phyloP scores from a whole-genome alignment of 2,113 vertebrate species.

The Pseudonaja textilis region DNA sequence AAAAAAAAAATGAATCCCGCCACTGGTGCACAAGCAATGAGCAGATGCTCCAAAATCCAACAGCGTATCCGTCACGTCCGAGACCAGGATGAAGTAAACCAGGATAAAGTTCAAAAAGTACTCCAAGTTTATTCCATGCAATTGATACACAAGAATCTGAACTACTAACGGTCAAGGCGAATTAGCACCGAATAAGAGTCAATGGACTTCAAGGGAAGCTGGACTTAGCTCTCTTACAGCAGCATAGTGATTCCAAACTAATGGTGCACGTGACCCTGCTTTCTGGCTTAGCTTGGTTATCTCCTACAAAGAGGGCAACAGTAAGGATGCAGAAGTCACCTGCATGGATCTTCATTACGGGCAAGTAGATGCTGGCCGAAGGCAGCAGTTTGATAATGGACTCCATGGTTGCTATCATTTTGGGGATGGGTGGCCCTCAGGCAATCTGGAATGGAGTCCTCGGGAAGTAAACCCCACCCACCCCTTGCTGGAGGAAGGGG shows the following conservation, averaged over 20 bases:
- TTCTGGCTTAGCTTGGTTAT: background rate
- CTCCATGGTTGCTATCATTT: background rate
- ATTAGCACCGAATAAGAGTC: background rate
- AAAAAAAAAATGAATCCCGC: too few relatives aligned
- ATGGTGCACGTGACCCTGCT: background rate
- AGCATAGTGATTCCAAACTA: background rate
- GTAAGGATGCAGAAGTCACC: background rate
- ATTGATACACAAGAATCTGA: background rate
- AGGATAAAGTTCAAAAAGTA: background rate
- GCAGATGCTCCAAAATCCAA: too few relatives aligned
- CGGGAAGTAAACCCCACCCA: accelerated
- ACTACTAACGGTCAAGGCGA: background rate
- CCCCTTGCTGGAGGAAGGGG: background rate
- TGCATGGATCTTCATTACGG: background rate
- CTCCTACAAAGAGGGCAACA: background rate
- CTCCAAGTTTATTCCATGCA: background rate
- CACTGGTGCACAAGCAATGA: too few relatives aligned
- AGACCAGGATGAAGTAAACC: too few relatives aligned
- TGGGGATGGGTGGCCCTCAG: background rate
- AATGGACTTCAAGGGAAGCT: background rate
- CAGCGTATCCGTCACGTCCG: too few relatives aligned
- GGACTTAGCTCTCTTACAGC: background rate
- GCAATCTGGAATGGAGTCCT: background rate
- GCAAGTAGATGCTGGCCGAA: background rate
- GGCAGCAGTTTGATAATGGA: background rate